phyloP scores from a whole-genome alignment of 1,140 invertebrate genomes.

The Drosophila punjabiensis region DNA sequence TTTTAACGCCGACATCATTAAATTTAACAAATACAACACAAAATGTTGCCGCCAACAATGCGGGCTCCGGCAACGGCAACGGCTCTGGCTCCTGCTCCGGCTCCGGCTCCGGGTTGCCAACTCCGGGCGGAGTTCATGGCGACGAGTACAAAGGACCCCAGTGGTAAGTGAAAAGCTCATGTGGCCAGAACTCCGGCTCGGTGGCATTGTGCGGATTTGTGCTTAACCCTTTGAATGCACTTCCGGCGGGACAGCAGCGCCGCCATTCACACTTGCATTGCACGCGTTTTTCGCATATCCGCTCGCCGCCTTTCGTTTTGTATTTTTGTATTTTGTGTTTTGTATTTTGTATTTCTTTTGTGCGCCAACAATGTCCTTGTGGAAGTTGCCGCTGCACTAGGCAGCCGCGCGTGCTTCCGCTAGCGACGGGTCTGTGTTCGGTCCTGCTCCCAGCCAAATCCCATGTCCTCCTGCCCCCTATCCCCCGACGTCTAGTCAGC shows the following conservation, averaged over 20 bases:
- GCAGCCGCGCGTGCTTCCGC: slow-evolving; percentile 59
- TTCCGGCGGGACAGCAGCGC: slow-evolving; percentile 64
- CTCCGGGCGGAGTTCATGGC: slow-evolving; percentile 24
- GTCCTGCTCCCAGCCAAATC: slow-evolving; percentile 20
- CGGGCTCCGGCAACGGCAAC: slow-evolving; percentile 9
- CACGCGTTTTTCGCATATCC: slow-evolving; percentile 80
- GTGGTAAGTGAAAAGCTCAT: slow-evolving; percentile 77
- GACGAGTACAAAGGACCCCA: slow-evolving; percentile 79
- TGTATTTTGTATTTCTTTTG: slow-evolving; percentile 59
- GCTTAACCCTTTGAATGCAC: slow-evolving; percentile 80
- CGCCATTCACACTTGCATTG: slow-evolving; percentile 70
- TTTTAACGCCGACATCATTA: slow-evolving; percentile 84
- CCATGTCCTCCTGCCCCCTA: neutral
- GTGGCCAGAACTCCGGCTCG: slow-evolving; percentile 41
- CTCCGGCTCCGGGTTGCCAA: slow-evolving; percentile 8
- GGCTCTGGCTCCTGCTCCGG: slow-evolving; percentile 2
- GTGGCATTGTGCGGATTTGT: slow-evolving; percentile 56
- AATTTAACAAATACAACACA: slow-evolving; percentile 80
- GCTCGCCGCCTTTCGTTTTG: slow-evolving; percentile 47
- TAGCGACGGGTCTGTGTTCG: slow-evolving; percentile 14
- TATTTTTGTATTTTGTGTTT: slow-evolving; percentile 40
- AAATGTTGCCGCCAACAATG: slow-evolving; percentile 59
- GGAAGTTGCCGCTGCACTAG: slow-evolving; percentile 47
- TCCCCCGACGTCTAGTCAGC: slow-evolving; percentile 39
- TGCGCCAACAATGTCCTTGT: slow-evolving; percentile 60